Base-by-base conservation (phyloP, 1,140 invertebrate genomes). In the Procambarus clarkii region DNA sequence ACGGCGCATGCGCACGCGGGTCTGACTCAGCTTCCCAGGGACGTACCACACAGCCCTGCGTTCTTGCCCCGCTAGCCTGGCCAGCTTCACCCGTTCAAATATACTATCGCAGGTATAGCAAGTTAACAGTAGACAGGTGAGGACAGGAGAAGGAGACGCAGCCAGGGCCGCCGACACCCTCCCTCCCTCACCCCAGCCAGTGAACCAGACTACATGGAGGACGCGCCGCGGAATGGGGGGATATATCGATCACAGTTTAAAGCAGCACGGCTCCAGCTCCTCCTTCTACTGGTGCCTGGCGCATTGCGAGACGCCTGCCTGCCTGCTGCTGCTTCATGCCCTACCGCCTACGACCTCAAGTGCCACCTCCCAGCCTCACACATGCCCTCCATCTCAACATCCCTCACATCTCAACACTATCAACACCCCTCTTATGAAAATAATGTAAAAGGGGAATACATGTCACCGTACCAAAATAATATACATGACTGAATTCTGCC, bases 201-300 rank as follows among this genome's bases (percentile, higher is more conserved):
- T 24, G 13, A 81, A 45, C 48, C 48, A 81, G 79, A 13, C n/a
- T n/a, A 58, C 44, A 54, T 11, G 45, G 54, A 58, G 21, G 79
- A 81, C 21, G 45, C 45, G 48, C 24, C n/a, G 79, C 48, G 54
- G 79, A 58, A 58, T 21, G 82, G 64, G 82, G 82, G 82, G 69
- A 85, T 85, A 71, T 85, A 85, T 85, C 82, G 82, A 85, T 85
- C 82, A 85, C 64, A 45, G 69, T 85, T 85, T 85, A 85, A 85
- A 85, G 82, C 82, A 69, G 82, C 82, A 85, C 82, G 60, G 64
- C 69, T 85, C 82, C 82, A 85, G 34, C 82, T 85, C 60, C 82
- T 85, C 60, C 82, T 85, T 44, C 60, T 85, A 13, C 60, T 85
- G 69, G n/a, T 85, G 69, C 60, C 69, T 85, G 82, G 82, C 82